Percentiles rank a stretch among this genome's conserved stretches.
Conservation (phyloP, 1,140 invertebrate genomes). For the Cotesia glomerata region DNA sequence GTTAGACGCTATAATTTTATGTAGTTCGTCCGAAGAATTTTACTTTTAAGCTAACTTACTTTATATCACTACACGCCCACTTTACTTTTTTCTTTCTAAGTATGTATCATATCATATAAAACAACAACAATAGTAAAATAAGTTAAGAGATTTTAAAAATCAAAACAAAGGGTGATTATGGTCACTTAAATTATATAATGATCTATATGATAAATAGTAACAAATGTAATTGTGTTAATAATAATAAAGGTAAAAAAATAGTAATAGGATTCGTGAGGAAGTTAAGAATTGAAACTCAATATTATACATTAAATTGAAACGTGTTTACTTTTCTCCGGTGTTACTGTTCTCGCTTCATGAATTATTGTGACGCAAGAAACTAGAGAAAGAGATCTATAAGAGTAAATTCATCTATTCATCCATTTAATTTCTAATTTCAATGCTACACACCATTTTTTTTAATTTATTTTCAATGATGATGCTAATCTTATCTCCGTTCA, state of each 20-base stretch:
- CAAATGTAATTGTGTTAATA: background rate
- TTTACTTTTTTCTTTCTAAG: no score
- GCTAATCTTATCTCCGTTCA: no score
- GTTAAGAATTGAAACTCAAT: background rate
- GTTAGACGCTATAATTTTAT: no score
- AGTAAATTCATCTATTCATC: constrained; percentile 7
- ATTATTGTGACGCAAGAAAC: constrained; percentile 4
- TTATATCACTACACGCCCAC: no score
- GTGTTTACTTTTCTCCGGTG: background rate
- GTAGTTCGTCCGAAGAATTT: no score
- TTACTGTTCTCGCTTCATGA: constrained; percentile 1
- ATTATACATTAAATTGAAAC: background rate
- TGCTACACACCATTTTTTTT: background rate
- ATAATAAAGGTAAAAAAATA: background rate
- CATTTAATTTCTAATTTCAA: background rate
- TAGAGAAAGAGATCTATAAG: background rate
- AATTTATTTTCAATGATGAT: no score
- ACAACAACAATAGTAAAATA: no score
- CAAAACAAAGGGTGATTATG: no score
- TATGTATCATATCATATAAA: no score
- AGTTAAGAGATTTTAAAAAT: no score
- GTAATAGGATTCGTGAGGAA: constrained; percentile 3
- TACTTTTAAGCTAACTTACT: no score
- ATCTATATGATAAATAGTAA: background rate
- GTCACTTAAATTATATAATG: no score